Conservation (phyloP, 2,888 invertebrate genomes). For the Malthinus seriepunctatus region DNA sequence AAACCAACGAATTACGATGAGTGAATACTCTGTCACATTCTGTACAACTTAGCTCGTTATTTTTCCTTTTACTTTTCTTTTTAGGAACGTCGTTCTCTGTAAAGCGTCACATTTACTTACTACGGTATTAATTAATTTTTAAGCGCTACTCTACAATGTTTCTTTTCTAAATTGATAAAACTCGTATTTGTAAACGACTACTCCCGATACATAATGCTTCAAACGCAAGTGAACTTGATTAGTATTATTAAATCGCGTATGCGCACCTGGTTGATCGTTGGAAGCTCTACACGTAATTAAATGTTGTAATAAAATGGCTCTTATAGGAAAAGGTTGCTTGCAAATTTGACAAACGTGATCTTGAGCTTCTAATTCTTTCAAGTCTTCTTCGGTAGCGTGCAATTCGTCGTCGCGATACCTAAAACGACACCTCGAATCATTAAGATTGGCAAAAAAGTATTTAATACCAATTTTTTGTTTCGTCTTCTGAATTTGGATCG, state of each 20-base stretch:
- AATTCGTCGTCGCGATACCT: slow-evolving; percentile 52
- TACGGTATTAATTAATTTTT: too few relatives aligned
- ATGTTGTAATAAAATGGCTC: slow-evolving; percentile 51
- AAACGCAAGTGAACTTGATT: neutral
- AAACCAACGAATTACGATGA: slow-evolving; percentile 82
- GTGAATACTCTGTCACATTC: slow-evolving; percentile 76
- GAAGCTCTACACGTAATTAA: slow-evolving; percentile 49
- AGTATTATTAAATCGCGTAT: neutral
- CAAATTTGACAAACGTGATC: slow-evolving; percentile 52
- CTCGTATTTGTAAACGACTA: too few relatives aligned
- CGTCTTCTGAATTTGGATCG: slow-evolving; percentile 43
- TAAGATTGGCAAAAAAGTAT: neutral
- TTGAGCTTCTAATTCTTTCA: slow-evolving; percentile 54
- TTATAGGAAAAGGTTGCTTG: slow-evolving; percentile 51
- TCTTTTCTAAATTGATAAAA: too few relatives aligned
- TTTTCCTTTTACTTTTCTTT: slow-evolving; percentile 51
- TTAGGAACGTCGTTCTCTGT: slow-evolving; percentile 10
- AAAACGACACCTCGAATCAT: neutral
- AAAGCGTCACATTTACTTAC: neutral
- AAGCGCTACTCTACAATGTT: too few relatives aligned
- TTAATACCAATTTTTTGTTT: slow-evolving; percentile 47
- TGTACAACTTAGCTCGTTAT: slow-evolving; percentile 60
- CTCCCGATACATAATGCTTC: too few relatives aligned
- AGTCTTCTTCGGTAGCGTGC: slow-evolving; percentile 54
- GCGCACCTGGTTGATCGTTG: slow-evolving; percentile 43